Percentiles rank a stretch among this genome's conserved stretches.
These are phyloP conservation scores for Catonia carolina DNA, from an alignment of 2,888 invertebrate genomes.

Conservation along the genomic window DNA sequence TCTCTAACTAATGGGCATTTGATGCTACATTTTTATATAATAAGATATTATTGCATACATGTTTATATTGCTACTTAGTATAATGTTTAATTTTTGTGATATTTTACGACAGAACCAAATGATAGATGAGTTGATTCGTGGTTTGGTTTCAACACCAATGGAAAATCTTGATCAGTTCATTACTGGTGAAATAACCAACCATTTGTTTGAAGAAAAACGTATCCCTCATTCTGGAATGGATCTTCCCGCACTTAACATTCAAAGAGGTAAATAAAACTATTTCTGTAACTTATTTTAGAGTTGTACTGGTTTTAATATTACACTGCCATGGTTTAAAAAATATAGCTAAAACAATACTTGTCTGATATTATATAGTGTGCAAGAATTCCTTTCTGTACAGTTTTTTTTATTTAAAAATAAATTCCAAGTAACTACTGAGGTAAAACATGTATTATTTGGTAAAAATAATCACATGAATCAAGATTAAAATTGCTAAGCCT, in stretches of 20 bases:
- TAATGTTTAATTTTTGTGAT: too few relatives aligned
- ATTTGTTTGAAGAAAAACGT: slow-evolving; percentile 82
- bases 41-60: too few relatives aligned
- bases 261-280: slow-evolving; percentile 50
- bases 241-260: slow-evolving; percentile 83
- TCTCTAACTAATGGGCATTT: too few relatives aligned
- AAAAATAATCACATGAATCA: too few relatives aligned
- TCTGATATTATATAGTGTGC: too few relatives aligned
- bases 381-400: too few relatives aligned
- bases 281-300: slow-evolving; percentile 3
- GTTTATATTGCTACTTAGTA: too few relatives aligned
- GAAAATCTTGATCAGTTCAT: slow-evolving; percentile 90
- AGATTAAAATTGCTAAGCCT: too few relatives aligned
- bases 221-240: slow-evolving; percentile 91
- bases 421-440: too few relatives aligned
- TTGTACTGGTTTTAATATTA: background rate
- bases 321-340: background rate
- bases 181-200: slow-evolving; percentile 90
- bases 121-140: slow-evolving; percentile 79
- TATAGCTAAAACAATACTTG: too few relatives aligned
- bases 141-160: slow-evolving; percentile 82
- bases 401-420: background rate
- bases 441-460: too few relatives aligned
- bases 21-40: too few relatives aligned
- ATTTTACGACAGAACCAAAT: slow-evolving; percentile 58